Evolutionary conservation across 2,113 vertebrate genomes (phyloP).

Genomic region (Pagrus major): DNA sequence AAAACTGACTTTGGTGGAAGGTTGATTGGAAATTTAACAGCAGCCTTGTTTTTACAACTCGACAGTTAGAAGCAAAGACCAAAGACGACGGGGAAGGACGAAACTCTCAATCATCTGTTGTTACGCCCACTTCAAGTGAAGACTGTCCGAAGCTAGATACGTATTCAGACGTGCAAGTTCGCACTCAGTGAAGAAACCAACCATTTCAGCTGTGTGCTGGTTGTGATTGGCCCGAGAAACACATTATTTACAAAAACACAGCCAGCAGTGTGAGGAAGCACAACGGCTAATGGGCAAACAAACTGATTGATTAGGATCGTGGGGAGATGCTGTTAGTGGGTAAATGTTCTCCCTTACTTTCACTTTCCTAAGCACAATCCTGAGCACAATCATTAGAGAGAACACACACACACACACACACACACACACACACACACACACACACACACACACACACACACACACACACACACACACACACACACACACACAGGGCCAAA

Average conservation of each 20-base stretch:
- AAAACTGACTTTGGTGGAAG: neutral
- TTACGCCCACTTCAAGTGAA: neutral
- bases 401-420: neutral
- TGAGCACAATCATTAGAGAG: conserved; percentile 8
- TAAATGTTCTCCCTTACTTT: conserved; percentile 25
- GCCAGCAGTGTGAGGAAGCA: neutral
- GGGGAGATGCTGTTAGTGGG: conserved; percentile 13
- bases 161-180: neutral
- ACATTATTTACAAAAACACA: conserved; percentile 9
- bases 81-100: neutral
- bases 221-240: neutral
- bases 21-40: neutral
- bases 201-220: neutral
- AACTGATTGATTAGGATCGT: conserved; percentile 34
- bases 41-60: neutral
- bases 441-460: neutral
- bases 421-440: neutral
- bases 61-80: neutral
- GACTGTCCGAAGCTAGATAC: neutral
- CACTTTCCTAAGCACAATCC: conserved; percentile 23
- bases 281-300: conserved; percentile 9
- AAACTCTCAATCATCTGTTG: neutral
- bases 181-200: neutral
- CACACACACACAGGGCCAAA: neutral
- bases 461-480: neutral